Evolutionary conservation across 2,797 vertebrate genomes (phyloP), one percentile per base, ranked within the genome.

Genomic region (Cossypha dichroa): DNA sequence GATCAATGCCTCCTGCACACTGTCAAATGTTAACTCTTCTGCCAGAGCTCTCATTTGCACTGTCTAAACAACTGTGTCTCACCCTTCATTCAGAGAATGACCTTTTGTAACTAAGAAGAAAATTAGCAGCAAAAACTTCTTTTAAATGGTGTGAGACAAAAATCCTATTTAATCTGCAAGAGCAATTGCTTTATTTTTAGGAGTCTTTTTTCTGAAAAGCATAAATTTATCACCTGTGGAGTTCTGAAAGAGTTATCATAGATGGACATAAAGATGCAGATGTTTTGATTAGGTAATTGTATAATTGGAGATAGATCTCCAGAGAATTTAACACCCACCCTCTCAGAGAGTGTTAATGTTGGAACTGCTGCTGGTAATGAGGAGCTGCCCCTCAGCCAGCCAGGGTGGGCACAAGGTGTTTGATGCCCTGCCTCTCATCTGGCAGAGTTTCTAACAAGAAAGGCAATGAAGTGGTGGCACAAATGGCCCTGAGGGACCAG

Each of bases 1-100:
- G 52, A 74, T 74, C 78, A 64, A 51, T 68, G 38, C 7, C 25
- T 80, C 34, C 17, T 63, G 17, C 15, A 67, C 55, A 43, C 48
- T 90, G 58, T 22, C 68, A 85, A 74, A 73, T 64, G 74, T 59
- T 83, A 84, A 41, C 25, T 74, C 29, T 87, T 78, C 56, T 60
- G 31, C 17, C 59, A 67, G 68, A 80, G n/a, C 29, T 70, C 43
- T 59, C 38, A 56, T 83, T 75, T 90, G 14, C 21, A 34, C 74
- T 85, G 7, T 59, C 55, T 73, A 87, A 95, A 89, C 36, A 84
- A 1, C 25, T 55, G 3, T 41, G 10, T 59, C 67, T 73, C 36
- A 45, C 16, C 28, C 7, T 86, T 86, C 41, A 34, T 60, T 83
- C 62, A 73, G 40, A 81, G 23, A 75, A 79, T 55, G 55, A 89